Conservation (phyloP, 2,113 vertebrate species). For the Macrotis lagotis region DNA sequence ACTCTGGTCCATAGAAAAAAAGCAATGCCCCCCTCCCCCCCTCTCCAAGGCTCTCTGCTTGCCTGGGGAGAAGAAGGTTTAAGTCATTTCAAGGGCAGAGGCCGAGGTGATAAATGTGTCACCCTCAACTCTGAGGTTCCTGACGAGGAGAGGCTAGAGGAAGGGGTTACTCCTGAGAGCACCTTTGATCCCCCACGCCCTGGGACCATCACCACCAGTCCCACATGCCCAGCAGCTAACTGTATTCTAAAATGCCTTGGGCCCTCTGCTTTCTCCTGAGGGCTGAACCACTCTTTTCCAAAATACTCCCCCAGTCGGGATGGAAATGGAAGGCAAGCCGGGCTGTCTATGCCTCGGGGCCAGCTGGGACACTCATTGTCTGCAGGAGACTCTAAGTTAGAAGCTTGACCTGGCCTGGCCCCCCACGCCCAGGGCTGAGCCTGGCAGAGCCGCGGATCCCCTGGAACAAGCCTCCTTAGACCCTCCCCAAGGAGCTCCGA, state of each 20-base stretch:
- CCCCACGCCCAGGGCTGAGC: too few species aligned
- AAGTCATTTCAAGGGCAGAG: background rate
- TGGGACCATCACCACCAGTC: background rate
- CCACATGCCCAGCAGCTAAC: too few species aligned
- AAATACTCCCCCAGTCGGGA: conserved; percentile 23
- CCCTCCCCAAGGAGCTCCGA: background rate
- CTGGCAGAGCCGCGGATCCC: background rate
- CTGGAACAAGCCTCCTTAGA: background rate
- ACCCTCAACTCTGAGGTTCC: background rate
- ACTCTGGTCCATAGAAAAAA: conserved; percentile 49
- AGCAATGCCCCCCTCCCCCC: conserved; percentile 55
- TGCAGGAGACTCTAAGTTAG: conserved; percentile 23
- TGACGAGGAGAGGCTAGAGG: background rate
- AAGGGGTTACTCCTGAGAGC: background rate
- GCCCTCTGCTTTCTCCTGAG: background rate
- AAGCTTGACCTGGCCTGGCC: conserved; percentile 43
- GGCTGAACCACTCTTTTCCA: conserved; percentile 38
- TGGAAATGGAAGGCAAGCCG: background rate
- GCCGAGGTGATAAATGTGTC: background rate
- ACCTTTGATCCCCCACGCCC: background rate
- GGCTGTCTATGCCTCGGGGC: background rate
- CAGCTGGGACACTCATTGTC: background rate
- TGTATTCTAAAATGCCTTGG: background rate
- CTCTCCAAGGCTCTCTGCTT: conserved; percentile 21
- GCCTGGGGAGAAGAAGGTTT: background rate